These are phyloP conservation scores for Mus spretus DNA, from an alignment of 2,797 vertebrate genomes.

Conservation along the genomic window DNA sequence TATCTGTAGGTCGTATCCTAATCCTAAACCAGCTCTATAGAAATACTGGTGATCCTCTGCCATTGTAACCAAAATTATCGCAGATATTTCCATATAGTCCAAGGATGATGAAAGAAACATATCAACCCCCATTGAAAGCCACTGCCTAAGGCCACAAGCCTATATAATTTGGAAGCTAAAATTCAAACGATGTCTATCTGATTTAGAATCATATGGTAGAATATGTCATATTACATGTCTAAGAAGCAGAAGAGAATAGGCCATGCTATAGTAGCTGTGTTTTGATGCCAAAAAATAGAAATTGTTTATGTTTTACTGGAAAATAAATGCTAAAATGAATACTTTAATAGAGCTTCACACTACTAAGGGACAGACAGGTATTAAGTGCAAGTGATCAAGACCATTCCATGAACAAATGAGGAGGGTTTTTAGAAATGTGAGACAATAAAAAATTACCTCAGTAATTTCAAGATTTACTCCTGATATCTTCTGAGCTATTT, in stretches of 20 bases:
- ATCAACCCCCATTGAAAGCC: constrained; percentile 1
- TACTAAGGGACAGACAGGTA: neutral
- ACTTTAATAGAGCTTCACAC: neutral
- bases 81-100: constrained; percentile 18
- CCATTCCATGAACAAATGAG: neutral
- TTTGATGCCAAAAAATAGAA: neutral
- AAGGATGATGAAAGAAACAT: neutral
- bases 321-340: constrained; percentile 6
- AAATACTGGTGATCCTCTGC: neutral
- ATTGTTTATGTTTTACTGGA: neutral
- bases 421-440: neutral
- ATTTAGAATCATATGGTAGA: neutral
- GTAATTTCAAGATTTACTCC: neutral
- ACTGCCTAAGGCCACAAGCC: constrained; percentile 40
- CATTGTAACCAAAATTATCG: neutral
- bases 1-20: neutral
- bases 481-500: neutral
- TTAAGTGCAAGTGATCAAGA: neutral
- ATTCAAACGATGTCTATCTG: constrained; percentile 19
- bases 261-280: neutral
- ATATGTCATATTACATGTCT: neutral
- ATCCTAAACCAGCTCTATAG: neutral
- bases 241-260: constrained; percentile 17
- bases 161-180: neutral
- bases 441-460: neutral